Conservation (phyloP, 2,113 vertebrate genomes). For the Hydrolagus affinis region DNA sequence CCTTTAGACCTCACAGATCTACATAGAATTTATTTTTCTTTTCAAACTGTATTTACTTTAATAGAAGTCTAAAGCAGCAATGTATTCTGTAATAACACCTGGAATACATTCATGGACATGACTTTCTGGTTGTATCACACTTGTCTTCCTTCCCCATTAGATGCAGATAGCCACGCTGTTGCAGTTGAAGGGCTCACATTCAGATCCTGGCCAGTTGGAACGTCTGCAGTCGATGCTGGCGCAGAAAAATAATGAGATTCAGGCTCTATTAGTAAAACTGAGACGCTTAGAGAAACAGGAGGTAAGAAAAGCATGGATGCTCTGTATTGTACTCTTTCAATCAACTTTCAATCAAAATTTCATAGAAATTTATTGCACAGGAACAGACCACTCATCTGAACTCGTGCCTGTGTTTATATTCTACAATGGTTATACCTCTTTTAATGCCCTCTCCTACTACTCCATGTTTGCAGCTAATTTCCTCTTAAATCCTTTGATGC, state of each 20-base stretch:
- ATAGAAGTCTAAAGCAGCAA: neutral
- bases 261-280: slow-evolving; percentile 73
- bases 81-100: neutral
- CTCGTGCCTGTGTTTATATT: no score
- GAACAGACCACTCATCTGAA: no score
- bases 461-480: no score
- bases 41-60: neutral
- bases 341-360: neutral
- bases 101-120: neutral
- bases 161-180: slow-evolving; percentile 82
- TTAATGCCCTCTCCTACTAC: no score
- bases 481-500: no score
- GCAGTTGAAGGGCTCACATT: slow-evolving; percentile 77
- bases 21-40: neutral
- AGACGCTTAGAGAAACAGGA: slow-evolving; percentile 74
- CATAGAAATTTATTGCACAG: no score
- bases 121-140: neutral
- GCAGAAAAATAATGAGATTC: slow-evolving; percentile 84
- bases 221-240: slow-evolving; percentile 78
- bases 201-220: slow-evolving; percentile 79
- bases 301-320: slow-evolving; percentile 47
- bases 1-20: neutral
- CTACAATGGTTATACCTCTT: no score
- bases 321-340: no score
- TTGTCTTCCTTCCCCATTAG: slow-evolving; percentile 44